These are phyloP conservation scores for Apodemia hepburni DNA, from an alignment of 2,888 invertebrate species.

Conservation along the genomic window DNA sequence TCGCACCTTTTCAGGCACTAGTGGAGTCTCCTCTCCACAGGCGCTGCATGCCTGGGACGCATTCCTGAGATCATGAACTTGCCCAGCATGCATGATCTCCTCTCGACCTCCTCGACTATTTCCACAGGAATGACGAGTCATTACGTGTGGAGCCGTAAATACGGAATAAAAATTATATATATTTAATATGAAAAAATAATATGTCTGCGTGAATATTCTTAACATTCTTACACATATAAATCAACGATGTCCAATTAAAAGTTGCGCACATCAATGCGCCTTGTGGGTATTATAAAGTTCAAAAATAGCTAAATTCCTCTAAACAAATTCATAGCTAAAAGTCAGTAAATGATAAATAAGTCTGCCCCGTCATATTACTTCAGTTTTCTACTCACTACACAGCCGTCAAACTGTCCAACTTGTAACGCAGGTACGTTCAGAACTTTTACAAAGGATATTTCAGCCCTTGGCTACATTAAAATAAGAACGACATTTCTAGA, in stretches of 20 bases:
- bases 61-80: not conserved
- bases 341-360: conserved; percentile 21
- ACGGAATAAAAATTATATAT: too few relatives aligned
- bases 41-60: not conserved
- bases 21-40: not conserved
- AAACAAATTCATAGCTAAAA: not conserved
- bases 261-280: too few relatives aligned
- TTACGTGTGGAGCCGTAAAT: not conserved
- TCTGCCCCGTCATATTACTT: conserved; percentile 28
- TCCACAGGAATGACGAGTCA: not conserved
- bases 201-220: too few relatives aligned
- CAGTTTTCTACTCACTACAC: conserved; percentile 30
- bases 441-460: conserved; percentile 21
- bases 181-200: too few relatives aligned
- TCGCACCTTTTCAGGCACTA: not conserved
- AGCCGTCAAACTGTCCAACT: conserved; percentile 68
- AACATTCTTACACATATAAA: too few relatives aligned
- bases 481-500: conserved; percentile 28
- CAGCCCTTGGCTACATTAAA: conserved; percentile 22
- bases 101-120: too few relatives aligned
- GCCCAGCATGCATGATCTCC: too few relatives aligned
- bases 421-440: conserved; percentile 48
- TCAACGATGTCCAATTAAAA: too few relatives aligned
- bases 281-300: too few relatives aligned
- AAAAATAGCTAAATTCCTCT: not conserved